A percentile compares a stretch with the other conserved stretches of the same genome.
Evolutionary conservation across 2,888 invertebrate species (phyloP).

Genomic region (Maniola hyperantus): DNA sequence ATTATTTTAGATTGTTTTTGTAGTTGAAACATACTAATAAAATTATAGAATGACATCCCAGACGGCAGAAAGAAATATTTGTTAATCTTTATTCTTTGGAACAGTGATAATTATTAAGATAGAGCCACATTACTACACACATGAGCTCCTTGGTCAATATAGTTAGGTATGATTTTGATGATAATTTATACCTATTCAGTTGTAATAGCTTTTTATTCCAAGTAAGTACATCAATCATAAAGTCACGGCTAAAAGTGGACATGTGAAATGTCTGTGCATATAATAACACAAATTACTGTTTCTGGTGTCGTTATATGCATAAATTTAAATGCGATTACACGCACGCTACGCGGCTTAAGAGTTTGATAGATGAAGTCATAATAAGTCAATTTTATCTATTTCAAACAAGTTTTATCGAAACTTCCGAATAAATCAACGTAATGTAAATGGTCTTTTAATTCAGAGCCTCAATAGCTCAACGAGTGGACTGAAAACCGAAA

Average conservation of each 20-base stretch:
- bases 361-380: slow-evolving; percentile 18
- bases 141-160: background rate
- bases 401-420: background rate
- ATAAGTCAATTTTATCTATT: slow-evolving; percentile 12
- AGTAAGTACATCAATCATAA: slow-evolving; percentile 30
- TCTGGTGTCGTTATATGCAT: slow-evolving; percentile 19
- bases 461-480: too few relatives aligned
- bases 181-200: slow-evolving; percentile 4
- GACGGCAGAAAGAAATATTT: too few relatives aligned
- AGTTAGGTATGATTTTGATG: too few relatives aligned
- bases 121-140: background rate
- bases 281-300: slow-evolving; percentile 19
- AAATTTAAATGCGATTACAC: slow-evolving; percentile 9
- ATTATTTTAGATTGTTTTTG: too few relatives aligned
- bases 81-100: too few relatives aligned
- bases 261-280: slow-evolving; percentile 20
- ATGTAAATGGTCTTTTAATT: too few relatives aligned
- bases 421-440: background rate
- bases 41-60: too few relatives aligned
- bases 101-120: too few relatives aligned
- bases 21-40: too few relatives aligned
- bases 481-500: too few relatives aligned
- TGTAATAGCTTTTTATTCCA: slow-evolving; percentile 32
- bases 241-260: slow-evolving; percentile 22
- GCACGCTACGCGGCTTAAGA: background rate